Evolutionary conservation across 2,888 invertebrate species (phyloP), one percentile per base, ranked within the genome.

Genomic region (Eupelmus urozonus): DNA sequence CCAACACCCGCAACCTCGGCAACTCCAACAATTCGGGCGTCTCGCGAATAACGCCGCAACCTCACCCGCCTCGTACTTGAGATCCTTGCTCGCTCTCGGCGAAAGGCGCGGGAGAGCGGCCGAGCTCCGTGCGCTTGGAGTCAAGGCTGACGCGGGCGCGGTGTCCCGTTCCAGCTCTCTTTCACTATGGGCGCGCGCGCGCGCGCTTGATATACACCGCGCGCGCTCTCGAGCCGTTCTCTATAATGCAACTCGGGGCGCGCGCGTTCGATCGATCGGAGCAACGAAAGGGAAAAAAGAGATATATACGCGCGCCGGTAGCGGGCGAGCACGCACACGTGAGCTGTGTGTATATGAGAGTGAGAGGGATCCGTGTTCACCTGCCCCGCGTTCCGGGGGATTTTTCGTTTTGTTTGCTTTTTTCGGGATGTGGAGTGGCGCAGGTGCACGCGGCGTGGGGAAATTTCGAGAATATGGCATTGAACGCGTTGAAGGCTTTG

Each of bases 111-210:
- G 65, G 71, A 40, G 77, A 70, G 55, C 67, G 59, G 62, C 25
- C 23, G 67, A 57, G 55, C 49, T 20, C 13, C 16, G 34, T 23
- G 18, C 49, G 27, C 66, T 55, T 29, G 66, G 66, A 79, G 79
- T 79, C 79, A 79, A 79, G 79, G 79, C 76, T 76, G 76, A 53
- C 62, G 53, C 74, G 75, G 65, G 78, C 70, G 78, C 70, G 72
- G 76, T 76, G 73, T 76, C 79, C 76, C 79, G 72, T 69, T 76
- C 74, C n/a, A n/a, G 34, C 70, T n/a, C 79, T 66, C 74, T 73
- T 73, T 59, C 78, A 65, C 74, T 40, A 25, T 29, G 20, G 45
- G 70, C 45, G 69, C 53, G 73, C 62, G 27, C 71, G 27, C 62
- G 27, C 71, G 18, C 59, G 42, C 55, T 53, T 20, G 16, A 34